Conservation (phyloP, 2,113 vertebrate species). For the Butastur rufipennis region DNA sequence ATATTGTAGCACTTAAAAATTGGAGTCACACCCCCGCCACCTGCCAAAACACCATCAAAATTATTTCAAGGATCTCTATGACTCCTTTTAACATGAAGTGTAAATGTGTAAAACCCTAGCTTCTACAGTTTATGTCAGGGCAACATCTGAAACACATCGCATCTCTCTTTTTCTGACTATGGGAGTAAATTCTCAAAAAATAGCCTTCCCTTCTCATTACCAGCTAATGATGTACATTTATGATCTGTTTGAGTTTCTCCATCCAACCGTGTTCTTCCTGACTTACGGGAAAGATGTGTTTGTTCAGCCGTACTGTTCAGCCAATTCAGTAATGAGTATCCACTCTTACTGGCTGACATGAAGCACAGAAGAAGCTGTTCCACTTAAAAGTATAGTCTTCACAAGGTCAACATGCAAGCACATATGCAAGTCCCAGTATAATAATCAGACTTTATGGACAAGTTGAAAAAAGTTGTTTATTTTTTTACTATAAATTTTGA, state of each 20-base stretch:
- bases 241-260: slow-evolving; percentile 1
- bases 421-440: background rate
- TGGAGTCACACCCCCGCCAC: background rate
- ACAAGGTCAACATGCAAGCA: background rate
- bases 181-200: background rate
- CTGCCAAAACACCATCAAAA: background rate
- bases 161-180: background rate
- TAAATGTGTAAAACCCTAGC: background rate
- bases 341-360: background rate
- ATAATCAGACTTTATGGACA: background rate
- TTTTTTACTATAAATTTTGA: background rate
- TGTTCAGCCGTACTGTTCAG: background rate
- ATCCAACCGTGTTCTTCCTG: background rate
- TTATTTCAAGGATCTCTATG: background rate
- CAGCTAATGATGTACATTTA: background rate
- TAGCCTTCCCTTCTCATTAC: background rate
- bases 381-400: background rate
- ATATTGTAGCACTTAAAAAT: background rate
- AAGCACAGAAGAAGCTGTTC: background rate
- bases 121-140: background rate
- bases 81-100: background rate
- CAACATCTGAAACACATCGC: background rate
- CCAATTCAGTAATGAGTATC: background rate
- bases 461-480: background rate
- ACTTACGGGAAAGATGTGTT: background rate